These are phyloP conservation scores for Leucozona laternaria DNA, from an alignment of 2,888 invertebrate genomes.

Conservation along the genomic window DNA sequence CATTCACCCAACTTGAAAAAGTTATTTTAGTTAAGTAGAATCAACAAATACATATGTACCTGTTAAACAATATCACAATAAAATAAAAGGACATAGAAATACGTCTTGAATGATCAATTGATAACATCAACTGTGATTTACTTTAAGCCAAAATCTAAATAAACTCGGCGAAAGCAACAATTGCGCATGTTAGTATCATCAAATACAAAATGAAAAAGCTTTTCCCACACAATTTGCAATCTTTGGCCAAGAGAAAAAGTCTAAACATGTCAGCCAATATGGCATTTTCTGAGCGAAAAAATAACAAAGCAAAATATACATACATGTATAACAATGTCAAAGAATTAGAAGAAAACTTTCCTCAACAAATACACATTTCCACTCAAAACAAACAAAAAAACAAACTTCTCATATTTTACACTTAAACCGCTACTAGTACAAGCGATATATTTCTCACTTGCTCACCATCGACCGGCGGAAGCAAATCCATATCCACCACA, in stretches of 20 bases:
- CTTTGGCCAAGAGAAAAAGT: constrained; percentile 49
- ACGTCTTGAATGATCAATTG: background rate
- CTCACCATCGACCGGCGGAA: constrained; percentile 58
- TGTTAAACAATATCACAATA: too few relatives aligned
- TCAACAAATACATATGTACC: too few relatives aligned
- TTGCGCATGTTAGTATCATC: constrained; percentile 47
- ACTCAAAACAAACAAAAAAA: constrained; percentile 35
- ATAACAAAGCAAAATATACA: constrained; percentile 5
- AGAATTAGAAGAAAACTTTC: constrained; percentile 54
- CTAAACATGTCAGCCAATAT: constrained; percentile 8
- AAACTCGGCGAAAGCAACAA: constrained; percentile 51
- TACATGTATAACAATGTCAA: constrained; percentile 27
- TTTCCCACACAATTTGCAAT: constrained; percentile 39
- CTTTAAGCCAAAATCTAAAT: constrained; percentile 28
- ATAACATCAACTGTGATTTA: constrained; percentile 25
- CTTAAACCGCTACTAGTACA: constrained; percentile 24
- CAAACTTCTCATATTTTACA: constrained; percentile 26
- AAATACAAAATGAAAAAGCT: constrained; percentile 45
- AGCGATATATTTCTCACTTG: constrained; percentile 45
- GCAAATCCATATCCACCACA: constrained; percentile 55
- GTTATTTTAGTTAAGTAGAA: too few relatives aligned
- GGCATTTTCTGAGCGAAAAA: constrained; percentile 48
- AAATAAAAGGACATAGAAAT: background rate
- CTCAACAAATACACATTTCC: constrained; percentile 25
- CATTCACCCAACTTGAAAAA: too few relatives aligned